phyloP scores from a whole-genome alignment of 2,888 invertebrate species.

The Meiosimyza decipiens region DNA sequence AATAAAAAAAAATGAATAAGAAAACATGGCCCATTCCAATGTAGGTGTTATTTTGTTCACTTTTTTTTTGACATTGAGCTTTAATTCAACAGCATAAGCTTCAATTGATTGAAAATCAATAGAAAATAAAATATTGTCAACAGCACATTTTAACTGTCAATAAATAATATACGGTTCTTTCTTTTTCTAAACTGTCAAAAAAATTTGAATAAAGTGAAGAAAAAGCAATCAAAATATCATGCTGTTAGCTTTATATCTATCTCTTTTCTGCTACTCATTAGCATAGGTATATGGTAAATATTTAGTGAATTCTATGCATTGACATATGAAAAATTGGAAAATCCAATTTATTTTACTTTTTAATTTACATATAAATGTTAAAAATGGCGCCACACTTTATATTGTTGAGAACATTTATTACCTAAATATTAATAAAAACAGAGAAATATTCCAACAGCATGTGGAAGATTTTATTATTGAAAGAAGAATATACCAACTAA shows the following conservation, averaged over 20 bases:
- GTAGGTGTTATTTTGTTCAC: too few species aligned
- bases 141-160: slow-evolving; percentile 22
- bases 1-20: too few species aligned
- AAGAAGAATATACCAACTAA: neutral
- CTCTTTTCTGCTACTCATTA: neutral
- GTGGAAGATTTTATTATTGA: neutral
- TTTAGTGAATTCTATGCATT: neutral
- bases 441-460: neutral
- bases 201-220: slow-evolving; percentile 1
- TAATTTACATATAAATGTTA: slow-evolving; percentile 31
- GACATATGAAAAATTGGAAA: slow-evolving; percentile 9
- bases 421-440: slow-evolving; percentile 10
- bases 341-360: slow-evolving; percentile 15
- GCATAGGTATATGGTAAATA: too few species aligned
- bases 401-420: slow-evolving; percentile 23
- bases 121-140: slow-evolving; percentile 22
- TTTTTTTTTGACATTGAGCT: too few species aligned
- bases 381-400: slow-evolving; percentile 24
- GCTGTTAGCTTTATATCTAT: neutral
- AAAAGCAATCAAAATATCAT: neutral
- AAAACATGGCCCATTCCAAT: too few species aligned
- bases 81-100: too few species aligned
- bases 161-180: slow-evolving; percentile 16
- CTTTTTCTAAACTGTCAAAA: slow-evolving; percentile 11
- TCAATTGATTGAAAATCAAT: neutral